Conservation (phyloP, 2,888 invertebrate genomes). For the Epinotia demarniana region DNA sequence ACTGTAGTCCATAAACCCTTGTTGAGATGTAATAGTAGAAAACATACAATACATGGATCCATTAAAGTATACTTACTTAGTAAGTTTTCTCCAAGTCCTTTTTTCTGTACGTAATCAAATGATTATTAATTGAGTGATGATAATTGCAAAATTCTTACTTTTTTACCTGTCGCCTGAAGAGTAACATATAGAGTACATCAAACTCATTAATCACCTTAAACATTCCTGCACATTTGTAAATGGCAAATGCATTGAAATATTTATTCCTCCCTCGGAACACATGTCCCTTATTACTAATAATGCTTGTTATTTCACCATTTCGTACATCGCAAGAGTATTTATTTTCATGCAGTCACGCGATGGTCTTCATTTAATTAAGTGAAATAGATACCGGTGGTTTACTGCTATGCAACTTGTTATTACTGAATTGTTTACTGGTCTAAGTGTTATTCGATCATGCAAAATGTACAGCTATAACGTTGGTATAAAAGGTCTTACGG, state of each 20-base stretch:
- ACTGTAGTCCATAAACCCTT: not conserved
- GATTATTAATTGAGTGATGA: not conserved
- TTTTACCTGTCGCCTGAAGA: not conserved
- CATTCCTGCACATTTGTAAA: conserved; percentile 25
- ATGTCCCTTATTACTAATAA: conserved; percentile 37
- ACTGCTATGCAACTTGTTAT: conserved; percentile 40
- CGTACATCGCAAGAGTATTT: conserved; percentile 43
- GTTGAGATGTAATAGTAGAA: not conserved
- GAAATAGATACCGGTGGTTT: conserved; percentile 42
- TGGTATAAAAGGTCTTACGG: not conserved
- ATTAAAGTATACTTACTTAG: not conserved
- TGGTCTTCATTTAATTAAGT: conserved; percentile 44
- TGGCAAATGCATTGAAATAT: conserved; percentile 33
- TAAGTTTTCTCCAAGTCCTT: not conserved
- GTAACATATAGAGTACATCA: conserved; percentile 3
- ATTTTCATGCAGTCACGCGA: conserved; percentile 46
- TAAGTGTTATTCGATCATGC: conserved; percentile 10
- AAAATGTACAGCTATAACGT: not conserved
- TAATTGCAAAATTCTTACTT: not conserved
- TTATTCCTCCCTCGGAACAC: conserved; percentile 40
- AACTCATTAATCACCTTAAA: conserved; percentile 19
- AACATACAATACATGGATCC: not conserved
- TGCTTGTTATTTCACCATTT: conserved; percentile 39
- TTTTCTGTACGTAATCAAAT: no score
- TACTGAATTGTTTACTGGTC: conserved; percentile 25